Base-by-base conservation (phyloP, 1,140 invertebrate genomes). In the Pogonomyrmex barbatus region DNA sequence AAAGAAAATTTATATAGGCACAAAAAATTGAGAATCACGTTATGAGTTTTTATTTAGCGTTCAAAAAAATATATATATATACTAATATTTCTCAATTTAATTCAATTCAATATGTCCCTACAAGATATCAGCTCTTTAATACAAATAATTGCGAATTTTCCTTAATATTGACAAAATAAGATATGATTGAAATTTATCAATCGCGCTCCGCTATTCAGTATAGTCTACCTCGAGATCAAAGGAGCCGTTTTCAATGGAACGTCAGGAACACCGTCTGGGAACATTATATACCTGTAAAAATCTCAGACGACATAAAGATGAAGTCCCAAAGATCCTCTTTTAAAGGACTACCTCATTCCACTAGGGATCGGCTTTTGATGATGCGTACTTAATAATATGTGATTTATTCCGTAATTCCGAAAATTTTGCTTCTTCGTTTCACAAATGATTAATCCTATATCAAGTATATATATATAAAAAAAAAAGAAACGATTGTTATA, bases 81-180 rank as follows among this genome's bases (percentile, higher is more conserved):
- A 30, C 9, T 56, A 76, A 85, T 85, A 78, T 73, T 78, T 54
- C 30, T 45, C 4, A 58, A 68, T 65, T 65, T 36, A 77, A 90
- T 89, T 90, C 70, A 45, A 90, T 87, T 90, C 76, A 71, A 87
- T 83, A 77, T 90, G 33, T 36, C 65, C 62, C 10, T 50, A 36
- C 30, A 17, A 47, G 58, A 54, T 36, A 45, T 39, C 65, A 6
- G 52, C 78, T 42, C n/a, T 71, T 67, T 92, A 90, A 93, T 93
- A 86, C 88, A 63, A 75, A 65, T 93, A 93, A 93, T 93, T 93
- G 92, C 89, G 76, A 92, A 92, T 92, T 93, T 92, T 50, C 81
- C 87, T 93, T 90, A 93, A 93, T 92, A 91, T 89, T 45, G 77
- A 76, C 71, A 71, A 89, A 91, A 90, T 68, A 70, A 85, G 73